These are phyloP conservation scores for Drosophila tsacasi DNA, from an alignment of 1,140 invertebrate species.

Conservation along the genomic window DNA sequence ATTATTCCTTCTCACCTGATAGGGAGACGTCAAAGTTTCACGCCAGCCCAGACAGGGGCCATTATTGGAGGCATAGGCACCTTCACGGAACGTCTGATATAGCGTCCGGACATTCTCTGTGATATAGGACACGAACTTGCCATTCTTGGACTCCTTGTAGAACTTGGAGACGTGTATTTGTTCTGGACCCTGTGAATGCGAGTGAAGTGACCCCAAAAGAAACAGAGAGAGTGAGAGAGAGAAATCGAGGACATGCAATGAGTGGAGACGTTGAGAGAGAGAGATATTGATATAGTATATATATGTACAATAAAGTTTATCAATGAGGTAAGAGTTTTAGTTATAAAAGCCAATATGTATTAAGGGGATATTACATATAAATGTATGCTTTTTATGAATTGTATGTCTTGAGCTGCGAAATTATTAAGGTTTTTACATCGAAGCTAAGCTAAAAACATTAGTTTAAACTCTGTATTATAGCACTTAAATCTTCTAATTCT, in stretches of 20 bases:
- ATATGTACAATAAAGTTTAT: slow-evolving; percentile 17
- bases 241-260: slow-evolving; percentile 72
- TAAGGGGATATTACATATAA: neutral
- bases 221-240: slow-evolving; percentile 57
- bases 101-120: slow-evolving; percentile 95
- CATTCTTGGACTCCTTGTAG: slow-evolving; percentile 96
- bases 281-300: slow-evolving; percentile 6
- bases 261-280: slow-evolving; percentile 52
- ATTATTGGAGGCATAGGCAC: slow-evolving; percentile 97
- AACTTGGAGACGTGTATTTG: slow-evolving; percentile 95
- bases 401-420: slow-evolving; percentile 15
- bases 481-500: no score
- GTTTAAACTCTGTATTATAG: neutral
- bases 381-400: slow-evolving; percentile 2
- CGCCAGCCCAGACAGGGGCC: slow-evolving; percentile 96
- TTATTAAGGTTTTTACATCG: no score
- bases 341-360: neutral
- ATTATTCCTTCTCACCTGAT: slow-evolving; percentile 61
- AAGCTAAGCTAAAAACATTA: no score
- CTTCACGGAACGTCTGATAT: slow-evolving; percentile 95
- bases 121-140: slow-evolving; percentile 93
- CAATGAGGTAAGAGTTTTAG: slow-evolving; percentile 1
- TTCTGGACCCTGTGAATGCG: slow-evolving; percentile 92
- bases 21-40: slow-evolving; percentile 88
- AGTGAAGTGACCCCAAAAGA: slow-evolving; percentile 52